Percentiles rank a stretch among this genome's conserved stretches.
Evolutionary conservation across 2,888 invertebrate genomes (phyloP).

Genomic region (Lucinisca nassula): DNA sequence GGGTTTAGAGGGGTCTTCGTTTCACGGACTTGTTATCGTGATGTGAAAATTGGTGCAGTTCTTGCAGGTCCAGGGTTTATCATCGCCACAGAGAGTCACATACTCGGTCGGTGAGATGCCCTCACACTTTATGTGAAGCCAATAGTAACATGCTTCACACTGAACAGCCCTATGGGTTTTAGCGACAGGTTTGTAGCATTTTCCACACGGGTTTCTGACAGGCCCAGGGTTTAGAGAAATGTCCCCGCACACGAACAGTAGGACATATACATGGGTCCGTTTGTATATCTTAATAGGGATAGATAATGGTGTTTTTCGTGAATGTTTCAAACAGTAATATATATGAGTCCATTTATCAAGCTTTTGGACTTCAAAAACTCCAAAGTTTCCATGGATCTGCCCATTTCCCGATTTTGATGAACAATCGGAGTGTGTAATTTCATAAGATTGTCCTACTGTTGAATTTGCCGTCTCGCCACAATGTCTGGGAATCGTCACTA

Average conservation of each 20-base stretch:
- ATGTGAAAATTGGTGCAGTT: neutral
- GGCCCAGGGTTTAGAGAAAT: constrained; percentile 1
- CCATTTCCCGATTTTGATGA: neutral
- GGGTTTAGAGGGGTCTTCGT: too few species aligned
- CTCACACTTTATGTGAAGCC: constrained; percentile 33
- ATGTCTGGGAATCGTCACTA: neutral
- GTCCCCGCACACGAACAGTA: too few species aligned
- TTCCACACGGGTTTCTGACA: constrained; percentile 6
- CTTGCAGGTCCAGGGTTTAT: constrained; percentile 11
- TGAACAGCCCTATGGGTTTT: constrained; percentile 19
- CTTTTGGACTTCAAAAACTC: neutral
- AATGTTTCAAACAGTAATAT: neutral
- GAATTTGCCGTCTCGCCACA: neutral
- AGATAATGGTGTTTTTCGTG: neutral
- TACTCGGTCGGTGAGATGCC: constrained; percentile 10
- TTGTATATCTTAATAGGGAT: neutral
- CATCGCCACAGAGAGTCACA: neutral
- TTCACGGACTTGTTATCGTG: too few species aligned
- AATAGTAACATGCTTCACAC: constrained; percentile 27
- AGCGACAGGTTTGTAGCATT: constrained; percentile 19
- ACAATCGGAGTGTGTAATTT: neutral
- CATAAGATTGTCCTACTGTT: neutral
- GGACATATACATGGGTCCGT: too few species aligned
- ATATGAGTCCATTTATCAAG: neutral
- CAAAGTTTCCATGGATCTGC: neutral